A percentile compares a stretch with the other conserved stretches of the same genome.
These are phyloP conservation scores for Agriopis marginaria DNA, from an alignment of 2,888 invertebrate genomes.

Conservation along the genomic window DNA sequence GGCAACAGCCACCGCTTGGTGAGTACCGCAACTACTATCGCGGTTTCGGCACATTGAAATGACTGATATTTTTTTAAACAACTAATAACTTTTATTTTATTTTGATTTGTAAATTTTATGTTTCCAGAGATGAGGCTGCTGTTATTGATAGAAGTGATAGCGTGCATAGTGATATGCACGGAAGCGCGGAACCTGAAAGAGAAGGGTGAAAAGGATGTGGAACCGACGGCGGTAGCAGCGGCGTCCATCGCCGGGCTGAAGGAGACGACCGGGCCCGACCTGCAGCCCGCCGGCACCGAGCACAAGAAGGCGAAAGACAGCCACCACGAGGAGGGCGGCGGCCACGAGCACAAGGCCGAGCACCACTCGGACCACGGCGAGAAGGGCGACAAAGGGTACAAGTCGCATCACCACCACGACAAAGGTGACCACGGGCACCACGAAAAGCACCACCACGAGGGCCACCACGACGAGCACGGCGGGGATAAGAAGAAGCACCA, in stretches of 20 bases:
- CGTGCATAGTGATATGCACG: constrained; percentile 62
- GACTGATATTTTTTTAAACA: background rate
- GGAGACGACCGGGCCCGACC: constrained; percentile 63
- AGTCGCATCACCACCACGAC: constrained; percentile 91
- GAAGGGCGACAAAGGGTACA: constrained; percentile 93
- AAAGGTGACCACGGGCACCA: constrained; percentile 92
- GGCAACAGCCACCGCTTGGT: constrained; percentile 54
- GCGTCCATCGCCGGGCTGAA: constrained; percentile 43
- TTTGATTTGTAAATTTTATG: background rate
- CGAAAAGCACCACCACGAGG: constrained; percentile 92
- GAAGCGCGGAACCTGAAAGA: constrained; percentile 68
- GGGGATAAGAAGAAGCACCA: constrained; percentile 94
- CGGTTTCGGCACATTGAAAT: constrained; percentile 1
- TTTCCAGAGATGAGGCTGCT: constrained; percentile 72
- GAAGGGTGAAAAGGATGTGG: constrained; percentile 60
- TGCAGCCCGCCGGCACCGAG: constrained; percentile 81
- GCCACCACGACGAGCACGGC: constrained; percentile 91
- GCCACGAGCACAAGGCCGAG: constrained; percentile 89
- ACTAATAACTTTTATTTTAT: no score
- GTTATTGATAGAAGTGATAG: constrained; percentile 64
- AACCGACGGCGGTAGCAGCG: background rate
- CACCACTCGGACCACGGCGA: constrained; percentile 91
- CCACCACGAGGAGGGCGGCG: constrained; percentile 89
- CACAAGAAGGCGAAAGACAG: constrained; percentile 79
- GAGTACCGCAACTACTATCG: constrained; percentile 28